Base-by-base conservation (phyloP, 2,888 invertebrate species). In the Drosophila antonietae region DNA sequence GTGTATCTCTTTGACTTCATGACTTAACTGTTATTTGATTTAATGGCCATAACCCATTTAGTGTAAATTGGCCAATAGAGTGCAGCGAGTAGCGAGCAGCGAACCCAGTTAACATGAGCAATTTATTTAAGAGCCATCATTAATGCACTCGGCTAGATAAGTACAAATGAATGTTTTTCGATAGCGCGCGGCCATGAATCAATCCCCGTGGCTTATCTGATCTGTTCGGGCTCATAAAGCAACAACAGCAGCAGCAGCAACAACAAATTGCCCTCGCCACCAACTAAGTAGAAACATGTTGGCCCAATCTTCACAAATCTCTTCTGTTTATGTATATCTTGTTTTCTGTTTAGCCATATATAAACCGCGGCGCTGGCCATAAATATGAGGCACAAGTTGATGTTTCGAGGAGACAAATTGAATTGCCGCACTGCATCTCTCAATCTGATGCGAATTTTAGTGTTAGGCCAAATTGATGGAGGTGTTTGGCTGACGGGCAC, bases 401-500 rank as follows among this genome's bases (percentile, higher is more conserved):
- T 39, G 59, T 37, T 75, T 79, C 51, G 71, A 69, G 68, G 71
- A 20, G 69, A 68, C 67, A 81, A 80, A 80, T 81, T 80, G 82
- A 81, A 76, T 79, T 73, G 80, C 73, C 47, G 72, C 57, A 28
- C 23, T 68, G 78, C 77, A 82, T 73, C 77, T 73, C 82, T 82
- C 71, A 76, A 80, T 80, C 80, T 64, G 28, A 61, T 47, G 28
- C 43, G 61, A 59, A 51, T 39, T 39, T 43, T 15, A 23, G 23
- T 18, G 10, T 2, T n/a, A 35, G 53, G 49, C 28, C 37, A 44
- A 75, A 70, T 70, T 82, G 78, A 82, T 83, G 73, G 73, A 66
- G 68, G 9, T 28, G 65, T 70, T 33, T 12, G 59, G 55, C 68
- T 56, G 68, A 57, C 52, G 44, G 56, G 55, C 63, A 60, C 61